A percentile compares a stretch with the other conserved stretches of the same genome.
Evolutionary conservation across 2,888 invertebrate genomes (phyloP).

Genomic region (Lasioglossum oenotherae): DNA sequence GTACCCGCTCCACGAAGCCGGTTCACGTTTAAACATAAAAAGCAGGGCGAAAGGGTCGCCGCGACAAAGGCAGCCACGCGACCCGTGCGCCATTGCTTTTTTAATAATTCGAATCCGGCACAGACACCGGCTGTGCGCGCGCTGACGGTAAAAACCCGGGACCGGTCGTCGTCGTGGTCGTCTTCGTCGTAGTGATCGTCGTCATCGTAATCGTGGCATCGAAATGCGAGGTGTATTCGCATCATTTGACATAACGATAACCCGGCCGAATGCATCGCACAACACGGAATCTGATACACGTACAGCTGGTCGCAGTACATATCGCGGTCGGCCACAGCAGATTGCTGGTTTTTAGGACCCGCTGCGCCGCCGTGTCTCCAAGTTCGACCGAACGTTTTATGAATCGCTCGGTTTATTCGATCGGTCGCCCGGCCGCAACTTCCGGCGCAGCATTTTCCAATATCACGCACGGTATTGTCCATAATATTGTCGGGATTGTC

Average conservation of each 20-base stretch:
- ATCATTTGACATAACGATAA: constrained; percentile 63
- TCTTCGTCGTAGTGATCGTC: background rate
- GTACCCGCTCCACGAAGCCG: background rate
- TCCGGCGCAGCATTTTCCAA: constrained; percentile 16
- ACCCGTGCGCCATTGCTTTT: constrained; percentile 18
- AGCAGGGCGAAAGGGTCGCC: constrained; percentile 6
- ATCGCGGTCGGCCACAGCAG: constrained; percentile 40
- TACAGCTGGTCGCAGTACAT: constrained; percentile 27
- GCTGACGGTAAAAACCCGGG: background rate
- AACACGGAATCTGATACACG: constrained; percentile 26
- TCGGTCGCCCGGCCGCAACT: constrained; percentile 2
- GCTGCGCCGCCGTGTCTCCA: constrained; percentile 4
- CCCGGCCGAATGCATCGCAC: constrained; percentile 33
- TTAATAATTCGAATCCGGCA: constrained; percentile 39
- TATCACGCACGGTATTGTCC: background rate
- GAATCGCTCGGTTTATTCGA: constrained; percentile 34
- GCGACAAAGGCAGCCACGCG: constrained; percentile 34
- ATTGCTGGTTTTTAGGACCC: constrained; percentile 35
- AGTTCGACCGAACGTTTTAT: constrained; percentile 11
- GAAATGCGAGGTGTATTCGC: constrained; percentile 41
- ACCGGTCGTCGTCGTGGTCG: background rate
- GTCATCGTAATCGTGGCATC: background rate
- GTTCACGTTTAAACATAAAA: constrained; percentile 40
- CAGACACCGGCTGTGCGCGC: background rate
- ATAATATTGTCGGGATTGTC: background rate